These are phyloP conservation scores for Silvanus unidentatus DNA, from an alignment of 2,888 invertebrate species.

Conservation along the genomic window DNA sequence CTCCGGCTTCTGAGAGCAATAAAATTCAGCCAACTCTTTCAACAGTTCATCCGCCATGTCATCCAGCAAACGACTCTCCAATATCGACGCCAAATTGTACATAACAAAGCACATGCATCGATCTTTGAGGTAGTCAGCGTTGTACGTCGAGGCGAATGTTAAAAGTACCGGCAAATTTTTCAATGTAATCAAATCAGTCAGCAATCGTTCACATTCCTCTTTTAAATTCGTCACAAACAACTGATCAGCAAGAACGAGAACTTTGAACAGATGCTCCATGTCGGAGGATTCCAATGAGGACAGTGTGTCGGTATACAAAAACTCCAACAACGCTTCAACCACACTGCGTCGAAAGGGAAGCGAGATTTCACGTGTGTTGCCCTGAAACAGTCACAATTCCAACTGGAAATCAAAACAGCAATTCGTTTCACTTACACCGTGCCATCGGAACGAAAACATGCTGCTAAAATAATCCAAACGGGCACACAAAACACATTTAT, in stretches of 20 bases:
- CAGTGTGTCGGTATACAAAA: constrained; percentile 66
- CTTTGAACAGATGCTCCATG: constrained; percentile 64
- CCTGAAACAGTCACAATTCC: no score
- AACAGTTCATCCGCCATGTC: constrained; percentile 56
- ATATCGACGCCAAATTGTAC: constrained; percentile 64
- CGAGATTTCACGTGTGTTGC: constrained; percentile 29
- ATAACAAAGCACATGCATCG: constrained; percentile 74
- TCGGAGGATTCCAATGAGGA: constrained; percentile 56
- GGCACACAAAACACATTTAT: constrained; percentile 75
- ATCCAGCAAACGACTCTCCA: constrained; percentile 64
- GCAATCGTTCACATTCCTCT: constrained; percentile 63
- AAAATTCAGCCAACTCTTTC: constrained; percentile 54
- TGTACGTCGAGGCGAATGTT: constrained; percentile 70
- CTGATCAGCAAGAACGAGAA: constrained; percentile 75
- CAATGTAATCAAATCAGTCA: constrained; percentile 60
- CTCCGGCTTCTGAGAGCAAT: constrained; percentile 55
- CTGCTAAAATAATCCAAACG: constrained; percentile 80
- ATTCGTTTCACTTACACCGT: not conserved
- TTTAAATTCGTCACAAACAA: constrained; percentile 66
- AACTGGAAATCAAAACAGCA: not conserved
- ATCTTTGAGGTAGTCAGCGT: constrained; percentile 64
- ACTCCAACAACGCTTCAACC: constrained; percentile 65
- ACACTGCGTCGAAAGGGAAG: constrained; percentile 58
- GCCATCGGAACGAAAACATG: constrained; percentile 78
- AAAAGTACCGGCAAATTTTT: constrained; percentile 72